Evolutionary conservation across 2,797 vertebrate species (phyloP).

Genomic region (Helostoma temminkii): DNA sequence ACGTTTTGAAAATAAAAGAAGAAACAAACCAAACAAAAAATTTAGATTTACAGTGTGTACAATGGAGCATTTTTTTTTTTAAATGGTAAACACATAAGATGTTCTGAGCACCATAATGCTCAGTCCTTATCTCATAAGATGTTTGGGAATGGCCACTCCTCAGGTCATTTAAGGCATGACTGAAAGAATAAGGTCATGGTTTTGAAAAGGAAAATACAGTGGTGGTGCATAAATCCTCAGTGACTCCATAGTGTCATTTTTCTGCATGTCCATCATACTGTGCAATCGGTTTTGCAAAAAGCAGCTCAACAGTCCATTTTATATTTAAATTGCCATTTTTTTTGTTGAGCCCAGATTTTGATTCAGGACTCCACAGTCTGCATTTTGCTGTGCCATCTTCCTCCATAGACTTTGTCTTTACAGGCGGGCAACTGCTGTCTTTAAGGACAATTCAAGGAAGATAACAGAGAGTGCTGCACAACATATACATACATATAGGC

Average conservation of each 20-base stretch:
- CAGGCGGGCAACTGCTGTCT: conserved; percentile 20
- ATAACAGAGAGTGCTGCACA: conserved; percentile 50
- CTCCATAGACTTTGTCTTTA: conserved; percentile 16
- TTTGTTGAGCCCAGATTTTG: no score
- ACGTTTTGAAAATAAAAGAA: conserved; percentile 63
- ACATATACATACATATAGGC: conserved; percentile 44
- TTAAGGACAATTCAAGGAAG: conserved; percentile 36
- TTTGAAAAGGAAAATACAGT: conserved; percentile 48
- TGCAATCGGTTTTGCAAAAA: conserved; percentile 57
- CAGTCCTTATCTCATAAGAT: conserved; percentile 45
- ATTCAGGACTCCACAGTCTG: conserved; percentile 34
- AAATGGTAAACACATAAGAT: conserved; percentile 50
- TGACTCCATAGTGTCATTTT: conserved; percentile 63
- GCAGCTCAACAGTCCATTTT: conserved; percentile 59
- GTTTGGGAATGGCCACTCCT: conserved; percentile 51
- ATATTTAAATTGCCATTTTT: no score
- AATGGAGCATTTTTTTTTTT: conserved; percentile 37
- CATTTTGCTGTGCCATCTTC: conserved; percentile 32
- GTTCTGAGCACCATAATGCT: conserved; percentile 41
- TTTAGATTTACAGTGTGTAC: conserved; percentile 58
- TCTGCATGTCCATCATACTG: conserved; percentile 62
- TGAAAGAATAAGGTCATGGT: conserved; percentile 68
- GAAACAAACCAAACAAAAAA: conserved; percentile 48
- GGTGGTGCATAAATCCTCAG: conserved; percentile 55
- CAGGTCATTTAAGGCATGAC: conserved; percentile 74